Base-by-base conservation (phyloP, 2,888 invertebrate genomes). In the Gisinianus flammeolus region DNA sequence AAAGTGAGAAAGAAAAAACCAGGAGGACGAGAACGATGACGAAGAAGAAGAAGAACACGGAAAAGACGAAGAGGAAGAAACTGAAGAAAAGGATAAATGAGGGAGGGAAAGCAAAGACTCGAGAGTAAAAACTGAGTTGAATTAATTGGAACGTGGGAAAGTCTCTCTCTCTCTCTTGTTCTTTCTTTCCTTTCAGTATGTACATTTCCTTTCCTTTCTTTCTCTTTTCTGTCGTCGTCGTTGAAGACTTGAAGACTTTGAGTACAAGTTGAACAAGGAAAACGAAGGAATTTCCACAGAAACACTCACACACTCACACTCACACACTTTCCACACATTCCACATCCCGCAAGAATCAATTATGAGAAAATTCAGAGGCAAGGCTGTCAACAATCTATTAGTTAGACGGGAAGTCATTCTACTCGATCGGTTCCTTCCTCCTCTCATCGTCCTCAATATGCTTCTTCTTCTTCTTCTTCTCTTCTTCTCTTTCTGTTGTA, bases 351-450 rank as follows among this genome's bases (percentile, higher is more conserved):
- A 66, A 74, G 66, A 74, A 74, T 74, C 74, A 74, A 74, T 74
- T 74, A 74, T 74, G 54, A 74, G 52, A 52, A 67, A 66, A 74
- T 74, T 74, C 74, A 74, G 30, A 66, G 74, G 52, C 74, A n/a
- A 66, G 74, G 52, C 74, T 67, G 74, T 26, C 74, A 66, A 74
- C 74, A 24, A 64, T 66, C 66, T 66, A 66, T 74, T 66, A 74
- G 64, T 64, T 64, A 74, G 64, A 33, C 19, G 28, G 54, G 66
- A 74, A 28, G 52, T 74, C 74, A 74, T 74, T 74, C 74, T 66
- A 26, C 44, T 66, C 74, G 28, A 66, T 64, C 66, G 58, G 62
- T 54, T 74, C 74, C 74, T 66, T 67, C 74, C 52, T 74, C 66
- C 44, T 44, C 66, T 28, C 22, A 16, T 33, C 35, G n/a, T 35